phyloP scores from a whole-genome alignment of 1,140 invertebrate genomes.

The Bombus haemorrhoidalis region DNA sequence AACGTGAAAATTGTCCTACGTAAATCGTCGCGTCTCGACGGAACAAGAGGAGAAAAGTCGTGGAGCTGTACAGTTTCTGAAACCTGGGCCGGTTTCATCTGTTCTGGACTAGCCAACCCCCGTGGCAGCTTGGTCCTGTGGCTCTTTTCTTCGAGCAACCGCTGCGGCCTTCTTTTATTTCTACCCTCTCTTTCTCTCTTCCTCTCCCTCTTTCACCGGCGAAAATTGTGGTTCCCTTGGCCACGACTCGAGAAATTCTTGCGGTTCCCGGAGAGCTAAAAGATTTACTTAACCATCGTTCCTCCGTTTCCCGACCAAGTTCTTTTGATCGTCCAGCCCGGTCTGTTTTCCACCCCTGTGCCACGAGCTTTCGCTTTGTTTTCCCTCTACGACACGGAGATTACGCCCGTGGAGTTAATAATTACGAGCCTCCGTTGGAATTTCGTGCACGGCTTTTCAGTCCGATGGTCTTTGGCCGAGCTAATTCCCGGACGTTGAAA shows the following conservation, averaged over 20 bases:
- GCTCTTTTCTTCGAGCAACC: slow-evolving; percentile 28
- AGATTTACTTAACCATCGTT: slow-evolving; percentile 49
- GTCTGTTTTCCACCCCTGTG: neutral
- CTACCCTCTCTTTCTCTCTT: neutral
- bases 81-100: neutral
- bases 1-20: slow-evolving; percentile 60
- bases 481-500: slow-evolving; percentile 1
- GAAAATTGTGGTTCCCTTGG: slow-evolving; percentile 42
- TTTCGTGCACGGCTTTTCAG: neutral
- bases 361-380: neutral
- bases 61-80: neutral
- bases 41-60: slow-evolving; percentile 51
- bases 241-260: slow-evolving; percentile 44
- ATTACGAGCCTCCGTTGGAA: slow-evolving; percentile 13
- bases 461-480: neutral
- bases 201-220: neutral
- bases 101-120: slow-evolving; percentile 9
- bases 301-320: slow-evolving; percentile 13
- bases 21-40: slow-evolving; percentile 52
- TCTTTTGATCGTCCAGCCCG: slow-evolving; percentile 37
- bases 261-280: slow-evolving; percentile 23
- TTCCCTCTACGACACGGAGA: slow-evolving; percentile 9
- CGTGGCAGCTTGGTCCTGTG: neutral
- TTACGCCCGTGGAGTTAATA: slow-evolving; percentile 37
- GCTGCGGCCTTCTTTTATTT: slow-evolving; percentile 25